Conservation (phyloP, 2,113 vertebrate species). For the Phylloscopus trochilus region DNA sequence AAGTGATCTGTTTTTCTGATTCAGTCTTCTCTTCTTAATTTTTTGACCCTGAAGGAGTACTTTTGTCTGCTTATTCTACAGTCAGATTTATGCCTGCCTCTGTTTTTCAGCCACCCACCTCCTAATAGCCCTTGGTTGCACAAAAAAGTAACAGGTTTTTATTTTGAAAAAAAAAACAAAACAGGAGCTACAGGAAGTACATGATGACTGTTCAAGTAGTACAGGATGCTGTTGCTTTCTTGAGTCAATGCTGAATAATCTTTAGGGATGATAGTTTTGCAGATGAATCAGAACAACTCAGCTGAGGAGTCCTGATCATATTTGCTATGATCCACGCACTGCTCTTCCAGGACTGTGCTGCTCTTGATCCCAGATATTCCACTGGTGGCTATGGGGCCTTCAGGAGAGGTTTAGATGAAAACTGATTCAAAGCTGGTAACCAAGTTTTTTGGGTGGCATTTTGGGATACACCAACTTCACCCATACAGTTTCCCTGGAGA, state of each 20-base stretch:
- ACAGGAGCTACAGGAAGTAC: neutral
- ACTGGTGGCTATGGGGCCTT: neutral
- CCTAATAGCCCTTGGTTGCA: neutral
- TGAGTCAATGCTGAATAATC: neutral
- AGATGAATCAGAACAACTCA: neutral
- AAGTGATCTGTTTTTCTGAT: neutral
- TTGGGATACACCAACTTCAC: neutral
- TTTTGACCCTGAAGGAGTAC: neutral
- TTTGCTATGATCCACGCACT: neutral
- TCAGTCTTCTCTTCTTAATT: neutral
- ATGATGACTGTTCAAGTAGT: neutral
- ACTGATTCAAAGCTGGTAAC: neutral
- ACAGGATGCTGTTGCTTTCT: neutral
- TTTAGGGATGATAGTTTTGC: neutral
- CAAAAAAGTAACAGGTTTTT: neutral
- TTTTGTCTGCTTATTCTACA: neutral
- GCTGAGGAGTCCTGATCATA: neutral
- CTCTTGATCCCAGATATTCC: neutral
- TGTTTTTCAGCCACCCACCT: neutral
- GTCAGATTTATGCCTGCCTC: neutral
- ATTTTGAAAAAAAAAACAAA: neutral
- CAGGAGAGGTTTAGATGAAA: neutral
- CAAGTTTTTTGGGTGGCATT: neutral
- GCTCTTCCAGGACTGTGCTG: accelerated
- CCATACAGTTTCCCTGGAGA: neutral